Conservation (phyloP, 2,797 vertebrate genomes). For the Pantherophis alleghaniensis region DNA sequence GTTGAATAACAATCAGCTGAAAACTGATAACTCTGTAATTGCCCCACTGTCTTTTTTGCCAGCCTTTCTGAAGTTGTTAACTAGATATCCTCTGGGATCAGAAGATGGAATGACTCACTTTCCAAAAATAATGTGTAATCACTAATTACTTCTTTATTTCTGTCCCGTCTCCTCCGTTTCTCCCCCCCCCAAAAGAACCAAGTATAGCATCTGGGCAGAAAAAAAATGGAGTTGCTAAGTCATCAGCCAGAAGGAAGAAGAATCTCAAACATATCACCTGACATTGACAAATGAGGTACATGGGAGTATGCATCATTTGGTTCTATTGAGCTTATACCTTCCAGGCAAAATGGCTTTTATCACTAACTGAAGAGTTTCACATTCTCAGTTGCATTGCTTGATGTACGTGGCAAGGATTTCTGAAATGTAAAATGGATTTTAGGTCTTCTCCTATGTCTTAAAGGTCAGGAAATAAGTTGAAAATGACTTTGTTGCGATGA, state of each 20-base stretch:
- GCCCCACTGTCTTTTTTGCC: slow-evolving; percentile 26
- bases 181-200: slow-evolving; percentile 11
- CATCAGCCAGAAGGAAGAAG: slow-evolving; percentile 54
- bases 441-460: slow-evolving; percentile 49
- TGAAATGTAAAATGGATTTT: slow-evolving; percentile 57
- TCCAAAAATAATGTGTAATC: slow-evolving; percentile 58
- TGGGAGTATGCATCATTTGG: slow-evolving; percentile 43
- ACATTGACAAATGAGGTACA: slow-evolving; percentile 57
- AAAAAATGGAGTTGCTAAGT: slow-evolving; percentile 36
- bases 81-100: slow-evolving; percentile 52
- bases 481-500: slow-evolving; percentile 62
- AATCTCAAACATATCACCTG: slow-evolving; percentile 39
- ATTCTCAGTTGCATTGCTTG: slow-evolving; percentile 53
- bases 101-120: slow-evolving; percentile 58
- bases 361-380: slow-evolving; percentile 47
- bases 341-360: slow-evolving; percentile 58
- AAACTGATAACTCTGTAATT: slow-evolving; percentile 37
- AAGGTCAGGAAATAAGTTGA: slow-evolving; percentile 60
- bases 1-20: slow-evolving; percentile 31
- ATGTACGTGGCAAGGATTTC: slow-evolving; percentile 43
- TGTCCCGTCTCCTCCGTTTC: not conserved
- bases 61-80: slow-evolving; percentile 48
- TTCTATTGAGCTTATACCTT: slow-evolving; percentile 48
- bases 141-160: slow-evolving; percentile 22
- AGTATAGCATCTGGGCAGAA: slow-evolving; percentile 53